phyloP scores from a whole-genome alignment of 2,113 vertebrate species.

The Daboia siamensis region DNA sequence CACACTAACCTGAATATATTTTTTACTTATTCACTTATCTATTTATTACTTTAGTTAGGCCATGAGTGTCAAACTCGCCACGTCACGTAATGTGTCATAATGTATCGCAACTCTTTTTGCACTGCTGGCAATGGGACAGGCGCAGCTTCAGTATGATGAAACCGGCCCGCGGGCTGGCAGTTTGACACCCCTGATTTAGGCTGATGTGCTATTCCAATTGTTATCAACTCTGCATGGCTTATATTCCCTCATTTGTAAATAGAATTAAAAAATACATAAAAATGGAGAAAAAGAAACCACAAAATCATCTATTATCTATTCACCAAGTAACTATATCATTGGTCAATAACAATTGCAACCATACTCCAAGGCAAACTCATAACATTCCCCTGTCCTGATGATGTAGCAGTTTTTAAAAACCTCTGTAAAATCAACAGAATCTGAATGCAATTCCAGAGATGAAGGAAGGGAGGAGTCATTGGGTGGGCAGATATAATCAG shows the following conservation, averaged over 20 bases:
- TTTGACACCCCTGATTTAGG: not conserved
- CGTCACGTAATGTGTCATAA: no score
- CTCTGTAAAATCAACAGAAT: not conserved
- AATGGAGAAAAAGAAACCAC: not conserved
- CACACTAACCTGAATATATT: not conserved
- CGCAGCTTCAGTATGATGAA: no score
- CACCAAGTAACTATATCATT: not conserved
- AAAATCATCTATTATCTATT: not conserved
- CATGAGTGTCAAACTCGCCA: no score
- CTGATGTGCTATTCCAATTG: not conserved
- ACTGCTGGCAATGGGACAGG: no score
- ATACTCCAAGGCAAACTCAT: not conserved
- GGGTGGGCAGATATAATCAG: not conserved
- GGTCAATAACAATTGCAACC: not conserved
- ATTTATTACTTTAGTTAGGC: not conserved
- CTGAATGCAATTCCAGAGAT: not conserved
- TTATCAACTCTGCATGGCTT: not conserved
- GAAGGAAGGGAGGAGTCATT: not conserved
- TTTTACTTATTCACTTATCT: not conserved
- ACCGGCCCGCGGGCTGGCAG: no score
- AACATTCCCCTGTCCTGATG: not conserved
- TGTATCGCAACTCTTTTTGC: no score
- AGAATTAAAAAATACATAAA: not conserved
- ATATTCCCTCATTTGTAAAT: not conserved
- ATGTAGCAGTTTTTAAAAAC: not conserved